These are phyloP conservation scores for Liopterus haemorrhoidalis DNA, from an alignment of 2,888 invertebrate species.

Conservation along the genomic window DNA sequence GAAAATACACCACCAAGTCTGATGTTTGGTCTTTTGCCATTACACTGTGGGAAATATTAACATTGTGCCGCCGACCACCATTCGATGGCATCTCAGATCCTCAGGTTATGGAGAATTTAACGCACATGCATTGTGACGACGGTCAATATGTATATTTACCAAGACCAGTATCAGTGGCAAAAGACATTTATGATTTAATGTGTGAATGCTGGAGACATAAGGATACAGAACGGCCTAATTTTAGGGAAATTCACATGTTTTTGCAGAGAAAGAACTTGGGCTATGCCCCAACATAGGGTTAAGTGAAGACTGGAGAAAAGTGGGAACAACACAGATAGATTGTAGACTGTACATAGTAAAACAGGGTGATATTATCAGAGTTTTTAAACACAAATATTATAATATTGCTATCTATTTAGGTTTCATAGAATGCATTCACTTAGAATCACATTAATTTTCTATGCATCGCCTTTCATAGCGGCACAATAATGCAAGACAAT, in stretches of 20 bases:
- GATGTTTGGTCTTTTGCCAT: constrained; percentile 91
- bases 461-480: constrained; percentile 28
- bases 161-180: constrained; percentile 64
- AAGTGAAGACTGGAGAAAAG: constrained; percentile 41
- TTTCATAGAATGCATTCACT: constrained; percentile 10
- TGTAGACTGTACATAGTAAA: constrained; percentile 22
- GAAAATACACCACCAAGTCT: constrained; percentile 80
- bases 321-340: constrained; percentile 20
- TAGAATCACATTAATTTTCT: constrained; percentile 22
- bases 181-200: constrained; percentile 81
- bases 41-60: constrained; percentile 80
- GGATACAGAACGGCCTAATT: constrained; percentile 68
- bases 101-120: constrained; percentile 75
- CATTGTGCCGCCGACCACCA: constrained; percentile 69
- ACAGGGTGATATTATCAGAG: constrained; percentile 22
- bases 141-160: constrained; percentile 58
- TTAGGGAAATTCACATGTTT: constrained; percentile 76
- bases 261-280: constrained; percentile 66
- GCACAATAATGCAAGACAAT: constrained; percentile 48
- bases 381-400: constrained; percentile 10
- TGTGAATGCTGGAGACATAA: constrained; percentile 78
- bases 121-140: constrained; percentile 61
- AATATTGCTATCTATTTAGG: constrained; percentile 1
- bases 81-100: constrained; percentile 70
- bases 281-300: constrained; percentile 51